Evolutionary conservation across 2,888 invertebrate species (phyloP).

Genomic region (Platycnemis pennipes): DNA sequence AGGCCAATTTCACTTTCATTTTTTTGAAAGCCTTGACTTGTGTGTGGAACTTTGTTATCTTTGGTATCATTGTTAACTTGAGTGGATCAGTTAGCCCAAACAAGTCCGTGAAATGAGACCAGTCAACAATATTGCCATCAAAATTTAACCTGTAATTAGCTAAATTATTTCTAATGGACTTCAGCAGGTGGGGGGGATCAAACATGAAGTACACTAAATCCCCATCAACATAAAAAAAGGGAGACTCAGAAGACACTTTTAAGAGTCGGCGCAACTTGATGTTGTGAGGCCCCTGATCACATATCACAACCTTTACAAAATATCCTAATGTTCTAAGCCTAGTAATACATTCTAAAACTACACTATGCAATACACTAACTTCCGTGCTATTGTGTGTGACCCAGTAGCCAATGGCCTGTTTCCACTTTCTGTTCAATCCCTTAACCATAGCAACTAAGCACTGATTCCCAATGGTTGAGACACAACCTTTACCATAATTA

Average conservation of each 20-base stretch:
- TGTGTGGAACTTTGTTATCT: constrained; percentile 21
- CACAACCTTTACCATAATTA: background rate
- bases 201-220: background rate
- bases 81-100: too few species aligned
- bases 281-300: constrained; percentile 36
- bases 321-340: background rate
- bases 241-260: background rate
- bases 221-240: background rate
- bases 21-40: constrained; percentile 3
- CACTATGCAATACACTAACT: background rate
- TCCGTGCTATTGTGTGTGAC: background rate
- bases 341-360: background rate
- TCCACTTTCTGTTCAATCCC: background rate
- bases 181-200: background rate
- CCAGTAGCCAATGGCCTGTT: constrained; percentile 41
- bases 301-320: background rate
- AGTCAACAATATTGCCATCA: background rate
- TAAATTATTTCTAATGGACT: background rate
- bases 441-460: constrained; percentile 18
- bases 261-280: background rate
- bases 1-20: constrained; percentile 35
- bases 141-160: background rate
- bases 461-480: background rate
- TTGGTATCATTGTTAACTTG: constrained; percentile 13
- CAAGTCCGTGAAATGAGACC: background rate